Percentiles rank a stretch among this genome's conserved stretches.
phyloP scores from a whole-genome alignment of 2,113 vertebrate species.

The Solea senegalensis region DNA sequence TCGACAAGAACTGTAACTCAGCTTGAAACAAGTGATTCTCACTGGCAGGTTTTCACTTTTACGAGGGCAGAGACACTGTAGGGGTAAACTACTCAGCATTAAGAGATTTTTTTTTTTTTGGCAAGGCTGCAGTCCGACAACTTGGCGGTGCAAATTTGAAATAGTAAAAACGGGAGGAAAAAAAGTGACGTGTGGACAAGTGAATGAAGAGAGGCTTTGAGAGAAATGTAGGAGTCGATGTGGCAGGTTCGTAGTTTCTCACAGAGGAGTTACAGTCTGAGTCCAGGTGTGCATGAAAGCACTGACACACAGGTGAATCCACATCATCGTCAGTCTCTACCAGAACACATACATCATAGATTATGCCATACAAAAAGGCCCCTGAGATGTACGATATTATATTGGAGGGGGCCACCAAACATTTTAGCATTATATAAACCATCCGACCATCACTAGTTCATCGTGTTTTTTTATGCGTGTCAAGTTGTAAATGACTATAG shows the following conservation, averaged over 20 bases:
- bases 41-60: background rate
- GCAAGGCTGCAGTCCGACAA: constrained; percentile 1
- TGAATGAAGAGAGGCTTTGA: constrained; percentile 32
- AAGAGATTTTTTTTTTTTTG: background rate
- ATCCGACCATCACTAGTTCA: constrained; percentile 3
- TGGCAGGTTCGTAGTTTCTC: constrained; percentile 16
- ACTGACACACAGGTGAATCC: constrained; percentile 57
- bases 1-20: background rate
- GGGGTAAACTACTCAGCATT: background rate
- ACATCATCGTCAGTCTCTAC: constrained; percentile 16
- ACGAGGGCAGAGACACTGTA: background rate
- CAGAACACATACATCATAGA: background rate
- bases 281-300: constrained; percentile 56
- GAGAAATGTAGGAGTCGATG: constrained; percentile 9
- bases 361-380: background rate
- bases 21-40: constrained; percentile 23
- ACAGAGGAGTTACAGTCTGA: constrained; percentile 22
- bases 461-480: constrained; percentile 9
- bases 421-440: background rate
- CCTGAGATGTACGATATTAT: no score
- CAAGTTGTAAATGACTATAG: constrained; percentile 11
- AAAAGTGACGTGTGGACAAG: background rate
- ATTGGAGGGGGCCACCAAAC: no score
- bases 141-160: constrained; percentile 2
- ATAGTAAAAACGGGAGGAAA: background rate